phyloP scores from a whole-genome alignment of 2,113 vertebrate genomes.

The Istiophorus platypterus region DNA sequence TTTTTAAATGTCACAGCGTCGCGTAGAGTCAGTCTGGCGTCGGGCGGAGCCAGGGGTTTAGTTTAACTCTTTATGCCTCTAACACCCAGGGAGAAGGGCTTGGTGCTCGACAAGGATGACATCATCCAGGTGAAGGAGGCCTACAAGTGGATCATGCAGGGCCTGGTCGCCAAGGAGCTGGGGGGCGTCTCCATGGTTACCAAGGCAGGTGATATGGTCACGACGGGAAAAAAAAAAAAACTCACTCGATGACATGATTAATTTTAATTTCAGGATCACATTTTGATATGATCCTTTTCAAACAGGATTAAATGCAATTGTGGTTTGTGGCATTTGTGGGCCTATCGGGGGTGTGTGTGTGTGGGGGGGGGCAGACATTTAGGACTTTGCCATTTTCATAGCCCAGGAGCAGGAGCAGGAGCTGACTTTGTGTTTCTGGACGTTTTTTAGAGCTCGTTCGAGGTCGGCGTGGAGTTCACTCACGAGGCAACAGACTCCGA shows the following conservation, averaged over 20 bases:
- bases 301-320: too few relatives aligned
- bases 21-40: neutral
- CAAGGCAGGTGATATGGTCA: slow-evolving; percentile 85
- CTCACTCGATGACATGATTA: too few relatives aligned
- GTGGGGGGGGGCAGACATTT: too few relatives aligned
- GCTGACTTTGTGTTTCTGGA: neutral
- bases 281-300: too few relatives aligned
- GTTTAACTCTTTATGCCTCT: neutral
- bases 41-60: neutral
- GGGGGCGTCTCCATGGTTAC: slow-evolving; percentile 88
- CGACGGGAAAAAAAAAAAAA: neutral
- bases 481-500: slow-evolving; percentile 93
- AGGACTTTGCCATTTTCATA: too few relatives aligned
- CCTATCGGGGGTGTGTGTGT: too few relatives aligned
- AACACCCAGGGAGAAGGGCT: slow-evolving; percentile 87
- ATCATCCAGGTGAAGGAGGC: slow-evolving; percentile 95
- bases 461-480: slow-evolving; percentile 92
- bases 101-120: slow-evolving; percentile 88
- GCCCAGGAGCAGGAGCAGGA: too few relatives aligned
- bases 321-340: too few relatives aligned
- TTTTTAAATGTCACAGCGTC: neutral
- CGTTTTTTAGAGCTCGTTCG: slow-evolving; percentile 89
- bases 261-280: too few relatives aligned
- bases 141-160: slow-evolving; percentile 95
- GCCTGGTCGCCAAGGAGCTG: slow-evolving; percentile 89